Base-by-base conservation (phyloP, 2,888 invertebrate genomes). In the Polydesmus complanatus region DNA sequence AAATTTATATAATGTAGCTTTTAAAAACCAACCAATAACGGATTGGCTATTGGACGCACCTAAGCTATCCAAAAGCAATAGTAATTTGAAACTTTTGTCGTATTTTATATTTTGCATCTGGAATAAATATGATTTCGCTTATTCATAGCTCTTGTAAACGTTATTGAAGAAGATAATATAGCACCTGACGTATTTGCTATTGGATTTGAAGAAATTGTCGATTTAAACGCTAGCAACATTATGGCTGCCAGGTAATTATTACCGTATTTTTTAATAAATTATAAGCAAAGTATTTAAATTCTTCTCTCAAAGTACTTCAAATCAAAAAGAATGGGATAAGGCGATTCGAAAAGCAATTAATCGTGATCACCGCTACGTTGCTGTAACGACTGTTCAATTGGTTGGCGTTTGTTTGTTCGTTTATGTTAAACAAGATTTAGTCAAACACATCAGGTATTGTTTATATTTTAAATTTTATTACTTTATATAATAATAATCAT, bases 191-290 rank as follows among this genome's bases (percentile, higher is more conserved):
- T 98, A 63, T 97, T 87, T 78, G 96, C 95, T 1, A 88, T 98
- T 72, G 98, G 98, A 21, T 96, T 99, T 77, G 93, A 98, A 75
- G 98, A 98, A 79, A 96, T 98, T 67, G 97, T 99, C 11, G 98
- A 99, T 77, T 78, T 99, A 66, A 98, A 94, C 79, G 98, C 98
- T 2, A 88, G 90, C 67, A 99, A 98, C 73, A 97, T 99, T 67
- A 85, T 98, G 80, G 95, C 92, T 66, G 92, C 95, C 26, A 88
- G 85, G 79, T 81, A 66, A 57, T 64, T 61, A 27, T 14, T 3
- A 1, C 1, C 26, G 3, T 5, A 54, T 55, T 48, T 47, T 21
- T 26, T 27, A 18, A 55, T 22, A 37, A 5, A 58, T 8, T 49
- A 25, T 19, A 47, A 3, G 47, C 22, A 3, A 25, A 63, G 19